Base-by-base conservation (phyloP, 2,797 vertebrate genomes). In the Sciurus vulgaris region DNA sequence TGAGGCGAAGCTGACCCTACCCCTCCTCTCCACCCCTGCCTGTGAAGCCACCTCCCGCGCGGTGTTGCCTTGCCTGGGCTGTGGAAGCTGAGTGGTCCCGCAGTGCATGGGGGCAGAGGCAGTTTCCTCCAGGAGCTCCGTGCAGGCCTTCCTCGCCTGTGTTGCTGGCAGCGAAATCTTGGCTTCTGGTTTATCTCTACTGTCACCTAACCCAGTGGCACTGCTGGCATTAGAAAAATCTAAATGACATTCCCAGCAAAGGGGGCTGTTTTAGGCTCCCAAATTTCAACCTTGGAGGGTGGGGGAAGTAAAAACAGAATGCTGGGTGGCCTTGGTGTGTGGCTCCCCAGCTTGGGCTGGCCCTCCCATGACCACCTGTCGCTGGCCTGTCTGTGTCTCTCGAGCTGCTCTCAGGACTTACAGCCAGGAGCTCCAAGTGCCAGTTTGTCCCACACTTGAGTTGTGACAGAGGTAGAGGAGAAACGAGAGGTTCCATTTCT, bases 401-500 rank as follows among this genome's bases (percentile, higher is more conserved):
- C 51, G 3, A 33, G 77, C 35, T 9, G 30, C 35, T 69, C 47
- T 86, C 41, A 7, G 70, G 65, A 74, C 61, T 28, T 24, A 1
- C 26, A 56, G 81, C 2, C 0, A 2, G 65, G 49, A 69, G 65
- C 38, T 38, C 41, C 51, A 41, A 69, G 70, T 8, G 44, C 59
- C 6, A 13, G 28, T 51, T 4, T 35, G 79, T 56, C n/a, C 61
- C 81, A 70, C 11, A 41, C 7, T 77, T 91, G 83, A 49, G 33
- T 38, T 20, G 20, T n/a, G n/a, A 38, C 26, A 11, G 56, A 11
- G 82, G 33, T 4, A 17, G 47, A 59, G 65, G 47, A 77, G 73
- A 87, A 96, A 74, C 49, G 38, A 91, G 12, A 92, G 26, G 33
- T 67, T 92, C 67, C 49, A 17, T 91, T 93, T 97, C 70, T 30